Evolutionary conservation across 2,888 invertebrate genomes (phyloP), one percentile per base, ranked within the genome.

Genomic region (Oscheius sp.): DNA sequence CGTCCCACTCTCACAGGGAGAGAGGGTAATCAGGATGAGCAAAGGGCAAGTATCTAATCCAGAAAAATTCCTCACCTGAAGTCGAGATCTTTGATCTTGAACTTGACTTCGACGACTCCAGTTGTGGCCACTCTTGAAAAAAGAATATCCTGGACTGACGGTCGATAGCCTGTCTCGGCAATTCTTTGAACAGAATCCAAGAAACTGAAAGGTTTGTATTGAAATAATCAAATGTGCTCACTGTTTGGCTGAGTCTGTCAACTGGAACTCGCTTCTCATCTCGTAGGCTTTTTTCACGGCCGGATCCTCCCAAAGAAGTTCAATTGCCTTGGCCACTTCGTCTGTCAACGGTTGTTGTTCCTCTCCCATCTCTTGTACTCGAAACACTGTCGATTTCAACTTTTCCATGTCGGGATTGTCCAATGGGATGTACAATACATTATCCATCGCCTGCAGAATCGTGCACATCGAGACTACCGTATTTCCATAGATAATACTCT

Each of bases 191-290:
- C 68, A 4, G 68, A 68, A 55, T 88, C 88, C 51, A 88, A 80
- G 78, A 88, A 88, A 77, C 87, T 87, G 77, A 75, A 87, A 72
- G 47, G 13, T 10, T 35, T 48, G 32, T 29, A 42, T 42, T 42
- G 21, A 63, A 48, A 63, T 63, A 7, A 21, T 21, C 21, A 37
- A 32, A 32, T 42, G 32, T 55, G 57, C 85, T 73, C 33, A 88
- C 88, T 88, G 87, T 85, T 88, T 88, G n/a, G 88, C 88, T 5
- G 88, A 89, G 65, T 88, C 88, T 29, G 86, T 85, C 13, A 88
- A 76, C 70, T 88, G 88, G 70, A 86, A 89, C 75, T 88, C 88
- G 68, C 83, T 83, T 7, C 88, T 79, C 86, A 87, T 88, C 63
- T 88, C 88, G 70, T 86, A 88, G 1, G 88, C 88, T 63, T 88